A percentile compares a stretch with the other conserved stretches of the same genome.
These are phyloP conservation scores for Sinocyclocheilus rhinocerous DNA, from an alignment of 2,113 vertebrate genomes.

Conservation along the genomic window DNA sequence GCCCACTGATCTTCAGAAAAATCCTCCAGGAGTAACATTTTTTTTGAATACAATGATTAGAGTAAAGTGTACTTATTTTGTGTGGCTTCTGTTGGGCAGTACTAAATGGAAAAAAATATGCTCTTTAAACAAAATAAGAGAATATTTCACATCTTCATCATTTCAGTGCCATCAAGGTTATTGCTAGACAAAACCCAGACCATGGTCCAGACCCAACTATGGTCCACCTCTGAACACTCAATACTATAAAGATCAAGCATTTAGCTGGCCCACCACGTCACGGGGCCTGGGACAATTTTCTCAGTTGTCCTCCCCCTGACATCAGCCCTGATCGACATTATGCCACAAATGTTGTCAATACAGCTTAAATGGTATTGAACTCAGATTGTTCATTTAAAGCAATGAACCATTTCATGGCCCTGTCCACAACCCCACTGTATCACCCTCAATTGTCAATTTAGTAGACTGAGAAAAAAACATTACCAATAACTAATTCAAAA, in stretches of 20 bases:
- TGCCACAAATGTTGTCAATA: slow-evolving; percentile 3
- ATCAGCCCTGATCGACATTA: background rate
- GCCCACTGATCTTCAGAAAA: background rate
- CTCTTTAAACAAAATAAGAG: too few species aligned
- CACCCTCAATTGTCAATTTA: background rate
- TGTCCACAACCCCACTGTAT: background rate
- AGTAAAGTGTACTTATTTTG: background rate
- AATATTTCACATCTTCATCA: too few species aligned
- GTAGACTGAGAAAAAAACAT: background rate
- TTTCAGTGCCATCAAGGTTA: too few species aligned
- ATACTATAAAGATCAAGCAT: background rate
- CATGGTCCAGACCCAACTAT: background rate
- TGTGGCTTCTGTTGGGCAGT: background rate
- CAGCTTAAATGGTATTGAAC: background rate
- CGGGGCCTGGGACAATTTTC: background rate
- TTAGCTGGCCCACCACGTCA: background rate
- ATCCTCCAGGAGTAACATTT: too few species aligned
- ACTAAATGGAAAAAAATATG: background rate
- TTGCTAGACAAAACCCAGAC: background rate
- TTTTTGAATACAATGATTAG: background rate
- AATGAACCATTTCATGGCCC: background rate
- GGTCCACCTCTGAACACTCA: background rate
- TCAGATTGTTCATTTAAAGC: background rate
- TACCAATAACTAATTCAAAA: background rate
- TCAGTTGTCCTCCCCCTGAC: background rate